These are phyloP conservation scores for Pseudococcus jackbeardsleyi DNA, from an alignment of 2,888 invertebrate genomes.

Conservation along the genomic window DNA sequence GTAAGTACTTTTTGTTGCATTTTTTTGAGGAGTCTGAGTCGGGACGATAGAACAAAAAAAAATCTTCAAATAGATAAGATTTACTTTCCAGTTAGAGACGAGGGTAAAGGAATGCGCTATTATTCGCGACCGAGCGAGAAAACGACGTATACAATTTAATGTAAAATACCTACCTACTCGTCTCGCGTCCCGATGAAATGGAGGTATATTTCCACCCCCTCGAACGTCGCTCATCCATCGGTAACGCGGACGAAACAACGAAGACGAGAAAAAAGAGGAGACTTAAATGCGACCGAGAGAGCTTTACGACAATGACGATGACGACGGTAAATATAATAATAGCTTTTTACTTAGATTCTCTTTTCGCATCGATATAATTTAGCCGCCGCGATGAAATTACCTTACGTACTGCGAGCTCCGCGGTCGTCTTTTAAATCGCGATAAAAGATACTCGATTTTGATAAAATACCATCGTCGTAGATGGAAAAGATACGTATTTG, in stretches of 20 bases:
- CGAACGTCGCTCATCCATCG: neutral
- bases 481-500: neutral
- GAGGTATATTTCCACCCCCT: neutral
- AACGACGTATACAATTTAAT: constrained; percentile 38
- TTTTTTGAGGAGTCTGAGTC: neutral
- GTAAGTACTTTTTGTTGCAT: constrained; percentile 47
- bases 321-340: constrained; percentile 42
- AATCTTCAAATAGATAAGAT: constrained; percentile 43
- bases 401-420: neutral
- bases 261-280: constrained; percentile 12
- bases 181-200: neutral
- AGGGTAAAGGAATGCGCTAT: constrained; percentile 1
- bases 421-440: neutral
- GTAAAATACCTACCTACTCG: constrained; percentile 11
- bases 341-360: constrained; percentile 32
- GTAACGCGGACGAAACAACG: neutral
- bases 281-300: constrained; percentile 22
- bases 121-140: constrained; percentile 30
- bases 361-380: constrained; percentile 38
- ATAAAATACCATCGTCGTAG: neutral
- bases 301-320: constrained; percentile 15
- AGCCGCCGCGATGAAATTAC: neutral
- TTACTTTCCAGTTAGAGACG: neutral
- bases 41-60: constrained; percentile 2
- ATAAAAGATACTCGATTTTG: constrained; percentile 1